phyloP scores from a whole-genome alignment of 2,888 invertebrate genomes.

The Antitype chi region DNA sequence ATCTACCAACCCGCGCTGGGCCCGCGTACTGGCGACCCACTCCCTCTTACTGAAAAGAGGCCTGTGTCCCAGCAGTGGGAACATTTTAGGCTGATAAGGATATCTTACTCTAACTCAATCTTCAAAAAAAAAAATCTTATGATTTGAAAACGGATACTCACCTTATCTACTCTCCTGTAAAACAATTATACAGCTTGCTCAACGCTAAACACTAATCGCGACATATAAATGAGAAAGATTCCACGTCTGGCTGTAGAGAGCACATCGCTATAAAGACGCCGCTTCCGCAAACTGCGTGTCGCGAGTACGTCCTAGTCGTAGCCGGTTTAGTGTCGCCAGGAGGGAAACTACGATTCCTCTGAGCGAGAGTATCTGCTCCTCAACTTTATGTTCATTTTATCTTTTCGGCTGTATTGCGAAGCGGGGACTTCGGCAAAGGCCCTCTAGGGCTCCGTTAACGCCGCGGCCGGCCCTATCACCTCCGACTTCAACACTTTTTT shows the following conservation, averaged over 20 bases:
- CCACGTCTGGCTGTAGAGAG: constrained; percentile 22
- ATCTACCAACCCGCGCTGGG: too few species aligned
- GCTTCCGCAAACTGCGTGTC: constrained; percentile 83
- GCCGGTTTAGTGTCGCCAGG: constrained; percentile 86
- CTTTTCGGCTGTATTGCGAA: constrained; percentile 89
- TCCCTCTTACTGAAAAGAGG: too few species aligned
- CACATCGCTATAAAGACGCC: constrained; percentile 55
- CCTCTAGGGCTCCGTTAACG: constrained; percentile 89
- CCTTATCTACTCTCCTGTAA: background rate
- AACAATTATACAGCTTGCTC: constrained; percentile 24
- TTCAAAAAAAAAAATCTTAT: background rate
- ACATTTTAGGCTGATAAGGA: too few species aligned
- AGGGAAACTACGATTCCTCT: constrained; percentile 89
- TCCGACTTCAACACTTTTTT: constrained; percentile 84
- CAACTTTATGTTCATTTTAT: constrained; percentile 91
- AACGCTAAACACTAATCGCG: constrained; percentile 24
- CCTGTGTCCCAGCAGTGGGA: too few species aligned
- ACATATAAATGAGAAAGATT: constrained; percentile 26
- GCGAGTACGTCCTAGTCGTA: constrained; percentile 71
- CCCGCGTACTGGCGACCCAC: too few species aligned
- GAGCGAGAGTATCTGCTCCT: constrained; percentile 88
- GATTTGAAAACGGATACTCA: background rate
- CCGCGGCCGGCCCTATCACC: constrained; percentile 83
- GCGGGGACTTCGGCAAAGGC: constrained; percentile 87
- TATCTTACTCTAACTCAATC: background rate